These are phyloP conservation scores for Sminthurinus signatus DNA, from an alignment of 1,140 invertebrate genomes.

Conservation along the genomic window DNA sequence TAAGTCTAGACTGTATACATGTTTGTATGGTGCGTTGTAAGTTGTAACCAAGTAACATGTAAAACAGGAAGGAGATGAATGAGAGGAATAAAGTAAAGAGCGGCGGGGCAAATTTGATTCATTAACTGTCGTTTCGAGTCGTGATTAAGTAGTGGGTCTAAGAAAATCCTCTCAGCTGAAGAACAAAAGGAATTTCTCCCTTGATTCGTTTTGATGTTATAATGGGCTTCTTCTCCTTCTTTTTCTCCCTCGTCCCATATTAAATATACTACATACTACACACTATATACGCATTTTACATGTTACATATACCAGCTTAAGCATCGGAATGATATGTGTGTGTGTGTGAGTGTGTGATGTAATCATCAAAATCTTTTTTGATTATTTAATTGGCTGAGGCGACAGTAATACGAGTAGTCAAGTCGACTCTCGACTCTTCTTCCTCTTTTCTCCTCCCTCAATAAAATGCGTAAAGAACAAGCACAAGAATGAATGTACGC, in stretches of 20 bases:
- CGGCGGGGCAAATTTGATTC: constrained; percentile 24
- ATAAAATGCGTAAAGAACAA: too few species aligned
- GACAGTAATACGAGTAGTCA: not conserved
- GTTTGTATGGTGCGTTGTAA: too few species aligned
- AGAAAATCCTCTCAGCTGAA: constrained; percentile 16
- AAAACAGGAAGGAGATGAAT: too few species aligned
- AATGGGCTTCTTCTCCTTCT: constrained; percentile 20
- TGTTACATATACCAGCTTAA: too few species aligned
- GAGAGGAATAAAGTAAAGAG: too few species aligned
- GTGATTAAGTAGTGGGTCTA: constrained; percentile 24
- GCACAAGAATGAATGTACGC: too few species aligned
- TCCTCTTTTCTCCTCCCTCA: not conserved
- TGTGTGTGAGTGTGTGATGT: constrained; percentile 28
- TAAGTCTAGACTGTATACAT: too few species aligned
- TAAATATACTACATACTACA: too few species aligned
- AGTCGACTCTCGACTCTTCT: not conserved
- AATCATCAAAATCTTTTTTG: constrained; percentile 37
- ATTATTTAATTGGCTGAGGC: constrained; percentile 35
- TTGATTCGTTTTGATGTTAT: constrained; percentile 34
- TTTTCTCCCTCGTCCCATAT: too few species aligned
- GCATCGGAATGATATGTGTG: too few species aligned
- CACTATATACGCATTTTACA: too few species aligned
- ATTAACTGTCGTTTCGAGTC: constrained; percentile 25
- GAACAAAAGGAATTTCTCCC: constrained; percentile 23
- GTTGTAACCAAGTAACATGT: too few species aligned